Evolutionary conservation across 2,797 vertebrate species (phyloP).

Genomic region (Rhynchotus rufescens): DNA sequence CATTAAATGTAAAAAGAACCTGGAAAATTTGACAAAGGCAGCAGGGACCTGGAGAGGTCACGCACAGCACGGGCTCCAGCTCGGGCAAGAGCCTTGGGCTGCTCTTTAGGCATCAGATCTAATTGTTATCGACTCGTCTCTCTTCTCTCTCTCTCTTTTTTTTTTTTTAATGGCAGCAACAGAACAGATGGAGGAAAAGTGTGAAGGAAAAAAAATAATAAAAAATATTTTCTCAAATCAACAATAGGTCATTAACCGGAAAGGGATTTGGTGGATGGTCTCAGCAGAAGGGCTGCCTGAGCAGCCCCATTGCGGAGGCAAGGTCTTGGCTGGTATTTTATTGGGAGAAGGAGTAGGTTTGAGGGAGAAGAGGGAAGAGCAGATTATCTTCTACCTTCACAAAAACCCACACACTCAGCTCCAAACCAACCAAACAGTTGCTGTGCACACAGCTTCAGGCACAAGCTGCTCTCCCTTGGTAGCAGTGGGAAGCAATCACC

Average conservation of each 20-base stretch:
- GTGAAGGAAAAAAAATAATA: not conserved
- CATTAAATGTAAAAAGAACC: not conserved
- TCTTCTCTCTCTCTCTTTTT: not conserved
- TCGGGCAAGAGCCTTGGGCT: not conserved
- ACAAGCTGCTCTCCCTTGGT: not conserved
- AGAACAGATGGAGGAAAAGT: slow-evolving; percentile 13
- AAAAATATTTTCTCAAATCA: not conserved
- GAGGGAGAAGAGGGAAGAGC: not conserved
- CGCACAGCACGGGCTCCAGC: slow-evolving; percentile 31
- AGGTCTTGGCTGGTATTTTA: not conserved
- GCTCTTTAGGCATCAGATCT: not conserved
- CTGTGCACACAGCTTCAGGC: not conserved
- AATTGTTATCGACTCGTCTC: slow-evolving; percentile 18
- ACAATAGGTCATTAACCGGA: not conserved
- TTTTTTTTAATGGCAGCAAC: not conserved
- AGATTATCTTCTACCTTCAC: slow-evolving; percentile 56
- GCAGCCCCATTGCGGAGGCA: not conserved
- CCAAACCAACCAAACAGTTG: slow-evolving; percentile 18
- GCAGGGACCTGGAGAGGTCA: slow-evolving; percentile 52
- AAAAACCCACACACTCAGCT: slow-evolving; percentile 47
- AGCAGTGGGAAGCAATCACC: not conserved
- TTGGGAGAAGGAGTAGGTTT: not conserved
- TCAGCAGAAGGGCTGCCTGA: not conserved
- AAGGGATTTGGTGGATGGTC: not conserved
- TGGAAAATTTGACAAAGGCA: slow-evolving; percentile 45